Evolutionary conservation across 2,888 invertebrate species (phyloP).

Genomic region (Onchidella celtica): DNA sequence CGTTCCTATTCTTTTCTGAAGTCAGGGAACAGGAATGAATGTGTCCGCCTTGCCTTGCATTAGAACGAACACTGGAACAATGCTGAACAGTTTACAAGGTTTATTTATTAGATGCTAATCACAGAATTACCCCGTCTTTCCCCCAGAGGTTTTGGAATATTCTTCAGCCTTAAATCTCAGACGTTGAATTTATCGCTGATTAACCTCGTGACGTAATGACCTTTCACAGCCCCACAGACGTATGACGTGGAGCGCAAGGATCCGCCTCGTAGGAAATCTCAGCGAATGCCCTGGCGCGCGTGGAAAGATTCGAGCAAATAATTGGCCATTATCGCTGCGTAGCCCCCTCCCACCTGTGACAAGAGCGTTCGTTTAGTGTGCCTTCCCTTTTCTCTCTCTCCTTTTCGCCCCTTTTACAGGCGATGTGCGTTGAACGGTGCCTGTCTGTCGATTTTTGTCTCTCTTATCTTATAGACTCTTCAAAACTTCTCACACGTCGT

Average conservation of each 20-base stretch:
- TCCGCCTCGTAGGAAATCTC: slow-evolving; percentile 33
- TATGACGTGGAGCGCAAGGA: slow-evolving; percentile 42
- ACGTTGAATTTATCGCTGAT: slow-evolving; percentile 49
- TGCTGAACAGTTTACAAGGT: background rate
- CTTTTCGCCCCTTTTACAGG: background rate
- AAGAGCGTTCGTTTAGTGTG: background rate
- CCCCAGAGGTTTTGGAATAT: background rate
- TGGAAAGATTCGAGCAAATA: slow-evolving; percentile 3
- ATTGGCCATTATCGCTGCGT: slow-evolving; percentile 43
- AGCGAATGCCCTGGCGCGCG: slow-evolving; percentile 37
- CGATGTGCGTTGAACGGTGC: background rate
- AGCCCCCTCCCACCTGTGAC: slow-evolving; percentile 43
- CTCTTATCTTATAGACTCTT: background rate
- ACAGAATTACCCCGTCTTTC: background rate
- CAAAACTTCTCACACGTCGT: background rate
- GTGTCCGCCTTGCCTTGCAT: background rate
- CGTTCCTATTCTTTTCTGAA: too few species aligned
- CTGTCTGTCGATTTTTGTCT: slow-evolving; percentile 21
- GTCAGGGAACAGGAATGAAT: too few species aligned
- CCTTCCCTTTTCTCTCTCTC: too few species aligned
- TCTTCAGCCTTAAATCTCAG: background rate
- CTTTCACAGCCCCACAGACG: slow-evolving; percentile 19
- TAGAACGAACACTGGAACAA: background rate
- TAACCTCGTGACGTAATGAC: slow-evolving; percentile 52
- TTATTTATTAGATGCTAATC: slow-evolving; percentile 10